Evolutionary conservation across 2,888 invertebrate species (phyloP), one percentile per base, ranked within the genome.

Genomic region (Philhelius pedissequus): DNA sequence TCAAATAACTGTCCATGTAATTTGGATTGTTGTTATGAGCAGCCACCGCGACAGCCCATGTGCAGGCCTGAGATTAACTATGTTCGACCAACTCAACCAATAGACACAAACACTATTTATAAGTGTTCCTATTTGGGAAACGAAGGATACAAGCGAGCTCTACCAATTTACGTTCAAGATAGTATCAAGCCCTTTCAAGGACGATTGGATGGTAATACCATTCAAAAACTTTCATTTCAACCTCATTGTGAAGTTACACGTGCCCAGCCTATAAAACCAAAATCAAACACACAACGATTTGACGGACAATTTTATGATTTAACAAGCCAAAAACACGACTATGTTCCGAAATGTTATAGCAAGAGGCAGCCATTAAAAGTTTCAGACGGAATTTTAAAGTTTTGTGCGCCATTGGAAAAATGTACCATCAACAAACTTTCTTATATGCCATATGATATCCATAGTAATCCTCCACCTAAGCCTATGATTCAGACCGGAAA

Each of bases 311-410:
- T 95, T 92, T 94, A 95, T 91, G 94, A 94, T 86, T 90, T 94
- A 73, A 95, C 96, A 3, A 96, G 95, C 0, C 94, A 95, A 86
- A 94, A 95, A 45, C 95, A 95, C 89, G 95, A 96, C 91, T 96
- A 92, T 88, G 94, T 94, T 48, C 93, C 94, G 1, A 95, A 95
- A 87, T 93, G 94, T 0, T 92, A 92, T 74, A 92, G 88, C 35
- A 89, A 87, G 78, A 87, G 89, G 2, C 76, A 82, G 9, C 88
- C 89, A 0, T 88, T 90, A 45, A 25, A 77, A 32, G 90, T 89
- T 0, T 71, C 81, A 0, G 86, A 87, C 15, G 89, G 89, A 22
- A 89, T 91, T 22, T 87, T 86, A 43, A 88, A 87, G 32, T 87
- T 87, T 3, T 87, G 87, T 30, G 91, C 88, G 4, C 90, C 90